Base-by-base conservation (phyloP, 2,888 invertebrate genomes). In the Tipula confusa region DNA sequence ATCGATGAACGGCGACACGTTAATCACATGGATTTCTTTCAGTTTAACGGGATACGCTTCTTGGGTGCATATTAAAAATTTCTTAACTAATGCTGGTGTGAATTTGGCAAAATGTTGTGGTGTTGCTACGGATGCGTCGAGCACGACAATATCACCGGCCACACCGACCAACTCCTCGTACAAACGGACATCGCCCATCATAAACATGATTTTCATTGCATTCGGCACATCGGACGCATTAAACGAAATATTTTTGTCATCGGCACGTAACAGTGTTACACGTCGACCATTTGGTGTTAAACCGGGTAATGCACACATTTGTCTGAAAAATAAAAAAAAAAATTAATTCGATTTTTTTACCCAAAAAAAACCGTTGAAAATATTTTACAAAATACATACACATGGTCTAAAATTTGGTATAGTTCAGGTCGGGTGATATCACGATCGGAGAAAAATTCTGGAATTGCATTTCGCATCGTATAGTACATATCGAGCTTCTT, bases 11-110 rank as follows among this genome's bases (percentile, higher is more conserved):
- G 96, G 95, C 0, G 95, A 95, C 2, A 95, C 93, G 88, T 96
- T 96, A 87, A 96, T 93, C 0, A 96, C 94, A 87, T 96, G 96
- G 31, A 96, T 95, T 89, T 95, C 95, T 89, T 96, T 96, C 86
- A 96, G 91, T 88, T 96, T 96, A 0, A 96, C 96, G 4, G 96
- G 96, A 88, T 96, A 96, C 3, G 96, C 96, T 90, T 96, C 96
- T 92, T 95, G 90, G 29, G 96, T 95, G 88, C 95, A 95, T 85
- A 95, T 94, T 86, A 96, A 91, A 90, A 96, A 96, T 89, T 96
- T 96, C 90, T 95, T 96, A 83, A 96, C 94, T 83, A 95, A 89
- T 0, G 94, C 91, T 0, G 96, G 96, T 0, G 96, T 95, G 88
- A 96, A 94, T 90, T 96, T 96, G 85, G 96, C 93, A 88, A 96